Evolutionary conservation across 2,113 vertebrate genomes (phyloP).

Genomic region (Hypocryptadius cinnamomeus): DNA sequence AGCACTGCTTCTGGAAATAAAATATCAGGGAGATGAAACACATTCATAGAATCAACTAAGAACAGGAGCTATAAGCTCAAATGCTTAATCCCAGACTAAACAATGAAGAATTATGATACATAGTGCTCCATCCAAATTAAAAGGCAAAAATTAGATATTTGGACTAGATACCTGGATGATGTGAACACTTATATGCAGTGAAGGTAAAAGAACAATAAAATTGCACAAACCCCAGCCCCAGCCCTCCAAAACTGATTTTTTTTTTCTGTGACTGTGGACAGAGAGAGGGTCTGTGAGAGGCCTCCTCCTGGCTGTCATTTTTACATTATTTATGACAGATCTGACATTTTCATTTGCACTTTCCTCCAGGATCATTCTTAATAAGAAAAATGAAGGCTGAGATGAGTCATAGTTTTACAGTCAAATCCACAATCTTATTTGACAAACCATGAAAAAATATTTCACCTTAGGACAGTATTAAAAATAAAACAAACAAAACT

Average conservation of each 20-base stretch:
- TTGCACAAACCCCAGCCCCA: not conserved
- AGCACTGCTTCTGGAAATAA: not conserved
- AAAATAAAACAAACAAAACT: constrained; percentile 21
- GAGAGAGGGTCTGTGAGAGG: not conserved
- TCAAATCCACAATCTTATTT: constrained; percentile 30
- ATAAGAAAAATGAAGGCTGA: constrained; percentile 29
- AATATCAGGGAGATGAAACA: not conserved
- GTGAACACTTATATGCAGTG: not conserved
- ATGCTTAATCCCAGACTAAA: not conserved
- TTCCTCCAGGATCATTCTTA: constrained; percentile 47
- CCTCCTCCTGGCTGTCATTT: constrained; percentile 55
- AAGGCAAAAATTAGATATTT: not conserved
- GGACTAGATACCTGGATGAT: not conserved
- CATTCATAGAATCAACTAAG: not conserved
- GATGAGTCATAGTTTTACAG: constrained; percentile 29
- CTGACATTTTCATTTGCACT: constrained; percentile 77
- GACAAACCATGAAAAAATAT: constrained; percentile 47
- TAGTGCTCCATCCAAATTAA: not conserved
- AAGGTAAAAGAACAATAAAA: not conserved
- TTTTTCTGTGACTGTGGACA: not conserved
- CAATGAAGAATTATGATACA: not conserved
- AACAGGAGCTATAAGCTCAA: not conserved
- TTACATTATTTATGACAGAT: constrained; percentile 74
- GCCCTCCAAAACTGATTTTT: not conserved
- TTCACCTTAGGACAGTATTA: constrained; percentile 37